A percentile compares a stretch with the other conserved stretches of the same genome.
phyloP scores from a whole-genome alignment of 1,140 invertebrate species.

The Coptotermes formosanus region DNA sequence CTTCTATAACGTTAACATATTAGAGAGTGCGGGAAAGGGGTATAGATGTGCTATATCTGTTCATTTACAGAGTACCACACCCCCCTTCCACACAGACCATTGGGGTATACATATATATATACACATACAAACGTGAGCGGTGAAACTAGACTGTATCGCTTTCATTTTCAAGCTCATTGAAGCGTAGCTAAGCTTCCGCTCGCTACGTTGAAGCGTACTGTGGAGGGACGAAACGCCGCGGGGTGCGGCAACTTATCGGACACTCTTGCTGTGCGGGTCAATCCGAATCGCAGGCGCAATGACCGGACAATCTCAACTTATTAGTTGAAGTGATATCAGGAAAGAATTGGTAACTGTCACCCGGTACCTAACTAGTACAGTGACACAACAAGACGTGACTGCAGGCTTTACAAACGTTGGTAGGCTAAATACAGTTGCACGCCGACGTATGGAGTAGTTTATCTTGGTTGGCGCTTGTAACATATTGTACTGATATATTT shows the following conservation, averaged over 20 bases:
- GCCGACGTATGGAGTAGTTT: too few relatives aligned
- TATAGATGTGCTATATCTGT: conserved; percentile 10
- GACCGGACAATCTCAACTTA: conserved; percentile 18
- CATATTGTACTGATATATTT: too few relatives aligned
- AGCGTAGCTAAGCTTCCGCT: not conserved
- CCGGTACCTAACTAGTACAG: too few relatives aligned
- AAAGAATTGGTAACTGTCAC: not conserved
- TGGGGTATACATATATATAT: not conserved
- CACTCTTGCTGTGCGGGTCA: not conserved
- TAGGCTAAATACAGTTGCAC: too few relatives aligned
- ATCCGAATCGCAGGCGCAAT: not conserved
- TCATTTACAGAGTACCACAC: not conserved
- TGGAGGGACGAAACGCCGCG: not conserved
- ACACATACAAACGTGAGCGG: not conserved
- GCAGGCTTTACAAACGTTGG: too few relatives aligned
- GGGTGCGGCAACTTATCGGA: conserved; percentile 11
- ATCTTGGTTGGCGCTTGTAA: too few relatives aligned
- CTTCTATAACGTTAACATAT: conserved; percentile 19
- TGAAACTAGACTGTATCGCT: conserved; percentile 16
- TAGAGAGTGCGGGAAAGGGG: not conserved
- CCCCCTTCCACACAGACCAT: not conserved
- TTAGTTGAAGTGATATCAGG: not conserved
- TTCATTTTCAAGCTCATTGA: conserved; percentile 13
- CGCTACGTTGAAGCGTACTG: not conserved
- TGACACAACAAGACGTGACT: too few relatives aligned